Evolutionary conservation across 2,113 vertebrate species (phyloP).

Genomic region (Brachyhypopomus gauderio): DNA sequence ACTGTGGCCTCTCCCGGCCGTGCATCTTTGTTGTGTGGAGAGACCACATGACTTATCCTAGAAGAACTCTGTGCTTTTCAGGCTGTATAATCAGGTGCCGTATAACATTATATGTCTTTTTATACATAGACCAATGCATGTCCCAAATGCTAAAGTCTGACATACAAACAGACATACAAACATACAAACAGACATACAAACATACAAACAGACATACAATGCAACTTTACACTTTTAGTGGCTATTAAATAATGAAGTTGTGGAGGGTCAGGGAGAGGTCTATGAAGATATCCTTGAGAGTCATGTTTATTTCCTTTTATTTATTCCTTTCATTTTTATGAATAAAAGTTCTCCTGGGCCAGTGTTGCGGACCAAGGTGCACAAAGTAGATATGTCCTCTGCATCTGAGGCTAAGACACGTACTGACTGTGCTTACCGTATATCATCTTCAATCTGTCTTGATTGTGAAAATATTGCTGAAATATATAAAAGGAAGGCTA

Average conservation of each 20-base stretch:
- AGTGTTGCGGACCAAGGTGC: constrained; percentile 52
- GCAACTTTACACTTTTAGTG: neutral
- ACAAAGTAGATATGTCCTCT: constrained; percentile 40
- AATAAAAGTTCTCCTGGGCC: constrained; percentile 15
- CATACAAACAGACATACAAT: no score
- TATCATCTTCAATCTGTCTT: constrained; percentile 65
- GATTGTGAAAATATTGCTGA: constrained; percentile 65
- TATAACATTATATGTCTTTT: no score
- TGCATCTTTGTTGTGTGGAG: no score
- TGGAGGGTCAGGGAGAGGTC: neutral
- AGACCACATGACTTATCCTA: no score
- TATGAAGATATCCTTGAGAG: neutral
- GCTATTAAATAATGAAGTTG: neutral
- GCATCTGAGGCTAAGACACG: constrained; percentile 57
- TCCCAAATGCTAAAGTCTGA: no score
- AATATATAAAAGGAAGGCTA: constrained; percentile 67
- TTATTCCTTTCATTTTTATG: constrained; percentile 18
- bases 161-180: no score
- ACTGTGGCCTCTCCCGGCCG: no score
- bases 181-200: no score
- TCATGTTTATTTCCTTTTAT: constrained; percentile 40
- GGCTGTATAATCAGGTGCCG: no score
- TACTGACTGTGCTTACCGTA: constrained; percentile 48
- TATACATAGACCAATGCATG: no score
- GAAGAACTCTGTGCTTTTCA: no score